Percentiles rank a stretch among this genome's conserved stretches.
Evolutionary conservation across 2,113 vertebrate genomes (phyloP).

Genomic region (Aptenodytes forsteri): DNA sequence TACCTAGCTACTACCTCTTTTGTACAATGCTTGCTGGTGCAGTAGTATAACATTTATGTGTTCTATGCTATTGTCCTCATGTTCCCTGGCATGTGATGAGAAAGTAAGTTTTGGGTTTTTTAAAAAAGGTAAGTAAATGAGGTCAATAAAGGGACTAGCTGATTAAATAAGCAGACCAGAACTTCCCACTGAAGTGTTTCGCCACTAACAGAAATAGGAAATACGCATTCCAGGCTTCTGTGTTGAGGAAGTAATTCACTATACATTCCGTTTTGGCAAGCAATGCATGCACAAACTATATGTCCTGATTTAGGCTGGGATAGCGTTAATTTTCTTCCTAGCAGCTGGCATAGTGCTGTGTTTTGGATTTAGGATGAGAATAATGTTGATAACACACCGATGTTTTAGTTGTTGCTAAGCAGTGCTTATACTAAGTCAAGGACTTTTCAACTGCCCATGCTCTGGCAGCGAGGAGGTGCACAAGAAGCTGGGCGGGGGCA

Average conservation of each 20-base stretch:
- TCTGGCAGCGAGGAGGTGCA: no score
- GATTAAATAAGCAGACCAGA: neutral
- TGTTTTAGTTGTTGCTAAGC: no score
- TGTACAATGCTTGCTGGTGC: neutral
- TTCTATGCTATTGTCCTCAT: neutral
- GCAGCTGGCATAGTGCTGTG: no score
- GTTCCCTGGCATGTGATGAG: neutral
- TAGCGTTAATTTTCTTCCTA: no score
- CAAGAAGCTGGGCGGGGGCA: no score
- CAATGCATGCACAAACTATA: neutral
- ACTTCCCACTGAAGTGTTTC: neutral
- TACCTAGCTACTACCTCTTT: neutral
- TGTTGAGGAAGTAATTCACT: neutral
- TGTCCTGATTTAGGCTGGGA: no score
- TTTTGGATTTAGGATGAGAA: no score
- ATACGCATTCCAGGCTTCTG: fast-evolving
- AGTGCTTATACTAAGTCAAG: no score
- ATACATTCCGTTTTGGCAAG: neutral
- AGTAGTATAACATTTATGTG: fast-evolving
- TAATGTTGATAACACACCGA: no score
- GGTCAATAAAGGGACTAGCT: neutral
- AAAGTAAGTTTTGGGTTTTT: neutral
- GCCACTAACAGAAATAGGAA: neutral
- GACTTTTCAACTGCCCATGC: no score
- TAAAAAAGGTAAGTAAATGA: neutral